Evolutionary conservation across 2,888 invertebrate genomes (phyloP), one percentile per base, ranked within the genome.

Genomic region (Drosophila algonquin): DNA sequence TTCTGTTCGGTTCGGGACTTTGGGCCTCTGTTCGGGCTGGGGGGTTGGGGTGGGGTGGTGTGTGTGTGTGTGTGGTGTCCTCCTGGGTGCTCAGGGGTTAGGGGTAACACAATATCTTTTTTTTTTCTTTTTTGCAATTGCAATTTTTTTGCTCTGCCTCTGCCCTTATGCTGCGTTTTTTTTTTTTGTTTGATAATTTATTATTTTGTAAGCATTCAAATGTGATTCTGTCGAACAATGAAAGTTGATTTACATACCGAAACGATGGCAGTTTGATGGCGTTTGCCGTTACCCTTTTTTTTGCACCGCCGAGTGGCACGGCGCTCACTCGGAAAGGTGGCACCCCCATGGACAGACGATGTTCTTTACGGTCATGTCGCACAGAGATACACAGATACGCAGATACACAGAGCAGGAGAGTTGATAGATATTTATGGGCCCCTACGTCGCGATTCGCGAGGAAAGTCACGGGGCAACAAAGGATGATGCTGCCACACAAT

Each of bases 241-340:
- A 90, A 90, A 90, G 91, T 91, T 92, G 92, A 92, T 92, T 92
- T 92, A 92, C 92, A 92, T 92, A 92, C 92, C 92, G 90, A 91
- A 91, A 91, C 89, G 91, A 85, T 87, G 81, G 52, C 53, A 52
- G 69, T 62, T 56, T 68, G 52, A 61, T 68, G 76, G 61, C 47
- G 45, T 63, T 16, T 61, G 63, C 50, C 58, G 62, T 64, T 67
- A 76, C 73, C 73, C 77, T 62, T 76, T 75, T 63, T 53, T 61
- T 27, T 21, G 21, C 21, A 10, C 10, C 35, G 21, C 35, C 7
- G 45, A 48, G 57, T 46, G 58, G 27, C 54, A 40, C 35, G 6
- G 21, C 35, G 7, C 21, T 21, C 27, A 7, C n/a, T n/a, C 27
- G 27, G 50, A 30, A 65, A 44, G 27, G 67, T 60, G 73, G 75